These are phyloP conservation scores for Pogonognathellus flavescens DNA, from an alignment of 1,140 invertebrate species.

Conservation along the genomic window DNA sequence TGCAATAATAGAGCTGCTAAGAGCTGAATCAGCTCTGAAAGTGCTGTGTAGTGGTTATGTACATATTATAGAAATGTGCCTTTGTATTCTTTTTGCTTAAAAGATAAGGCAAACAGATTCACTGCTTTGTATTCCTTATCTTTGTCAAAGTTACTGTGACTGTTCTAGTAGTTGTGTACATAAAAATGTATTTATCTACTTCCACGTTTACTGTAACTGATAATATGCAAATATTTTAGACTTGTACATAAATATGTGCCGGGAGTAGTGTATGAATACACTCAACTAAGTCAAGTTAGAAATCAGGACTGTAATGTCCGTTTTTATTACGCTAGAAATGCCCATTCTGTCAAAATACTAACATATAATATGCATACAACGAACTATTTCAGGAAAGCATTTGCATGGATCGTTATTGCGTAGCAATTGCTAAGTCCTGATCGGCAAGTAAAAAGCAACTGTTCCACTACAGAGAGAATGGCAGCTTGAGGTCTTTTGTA, in stretches of 20 bases:
- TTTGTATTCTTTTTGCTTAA: too few species aligned
- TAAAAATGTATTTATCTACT: neutral
- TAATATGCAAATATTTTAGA: slow-evolving; percentile 34
- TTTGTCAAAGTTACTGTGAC: too few species aligned
- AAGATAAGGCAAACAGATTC: too few species aligned
- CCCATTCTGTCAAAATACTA: slow-evolving; percentile 43
- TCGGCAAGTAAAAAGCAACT: slow-evolving; percentile 48
- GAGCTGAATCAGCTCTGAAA: too few species aligned
- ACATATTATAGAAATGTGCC: too few species aligned
- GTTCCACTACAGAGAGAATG: slow-evolving; percentile 40
- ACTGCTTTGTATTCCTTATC: too few species aligned
- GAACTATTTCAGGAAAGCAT: slow-evolving; percentile 31
- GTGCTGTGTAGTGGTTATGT: too few species aligned
- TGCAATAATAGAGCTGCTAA: too few species aligned
- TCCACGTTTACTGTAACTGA: neutral
- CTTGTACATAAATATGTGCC: slow-evolving; percentile 1
- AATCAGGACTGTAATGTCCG: slow-evolving; percentile 46
- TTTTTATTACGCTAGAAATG: slow-evolving; percentile 39
- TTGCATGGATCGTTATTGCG: slow-evolving; percentile 48
- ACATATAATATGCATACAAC: slow-evolving; percentile 31
- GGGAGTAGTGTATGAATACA: slow-evolving; percentile 16
- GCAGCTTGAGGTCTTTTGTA: slow-evolving; percentile 49
- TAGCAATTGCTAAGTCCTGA: slow-evolving; percentile 46
- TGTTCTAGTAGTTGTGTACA: neutral
- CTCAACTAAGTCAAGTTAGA: neutral